These are phyloP conservation scores for Pelvicachromis taeniatus DNA, from an alignment of 2,113 vertebrate genomes.

Conservation along the genomic window DNA sequence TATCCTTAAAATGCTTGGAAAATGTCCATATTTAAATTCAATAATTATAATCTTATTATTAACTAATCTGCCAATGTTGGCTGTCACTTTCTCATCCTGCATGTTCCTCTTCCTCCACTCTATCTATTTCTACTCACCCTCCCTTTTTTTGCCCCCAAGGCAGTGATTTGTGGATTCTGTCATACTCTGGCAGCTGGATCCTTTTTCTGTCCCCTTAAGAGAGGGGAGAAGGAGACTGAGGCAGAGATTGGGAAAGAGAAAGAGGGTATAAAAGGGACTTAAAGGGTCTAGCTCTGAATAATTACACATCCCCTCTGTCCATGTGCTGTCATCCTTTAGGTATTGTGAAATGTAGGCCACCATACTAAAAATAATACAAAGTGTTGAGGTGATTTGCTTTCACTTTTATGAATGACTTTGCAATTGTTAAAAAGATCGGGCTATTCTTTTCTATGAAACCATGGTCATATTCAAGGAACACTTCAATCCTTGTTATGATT, in stretches of 20 bases:
- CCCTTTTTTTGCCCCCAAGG: constrained; percentile 19
- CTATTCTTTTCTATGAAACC: not conserved
- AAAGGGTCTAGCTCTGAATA: constrained; percentile 46
- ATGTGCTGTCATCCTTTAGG: constrained; percentile 47
- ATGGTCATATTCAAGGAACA: not conserved
- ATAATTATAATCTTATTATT: not conserved
- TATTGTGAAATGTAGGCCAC: constrained; percentile 52
- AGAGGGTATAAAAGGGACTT: constrained; percentile 4
- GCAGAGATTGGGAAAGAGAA: not conserved
- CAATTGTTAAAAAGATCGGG: constrained; percentile 7
- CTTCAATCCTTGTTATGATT: not conserved
- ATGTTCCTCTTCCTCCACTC: not conserved
- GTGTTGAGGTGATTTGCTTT: constrained; percentile 3
- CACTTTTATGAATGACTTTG: constrained; percentile 37
- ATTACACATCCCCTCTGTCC: constrained; percentile 46
- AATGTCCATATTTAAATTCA: not conserved
- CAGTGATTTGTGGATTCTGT: constrained; percentile 64
- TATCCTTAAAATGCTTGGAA: not conserved
- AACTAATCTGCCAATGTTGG: not conserved
- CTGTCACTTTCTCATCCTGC: not conserved
- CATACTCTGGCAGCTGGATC: constrained; percentile 46
- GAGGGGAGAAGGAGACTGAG: not conserved
- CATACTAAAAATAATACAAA: constrained; percentile 43
- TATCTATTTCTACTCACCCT: not conserved
- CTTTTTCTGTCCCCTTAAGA: constrained; percentile 32